Percentiles rank a stretch among this genome's conserved stretches.
These are phyloP conservation scores for Sclerodermus sp. DNA, from an alignment of 2,888 invertebrate species.

Conservation along the genomic window DNA sequence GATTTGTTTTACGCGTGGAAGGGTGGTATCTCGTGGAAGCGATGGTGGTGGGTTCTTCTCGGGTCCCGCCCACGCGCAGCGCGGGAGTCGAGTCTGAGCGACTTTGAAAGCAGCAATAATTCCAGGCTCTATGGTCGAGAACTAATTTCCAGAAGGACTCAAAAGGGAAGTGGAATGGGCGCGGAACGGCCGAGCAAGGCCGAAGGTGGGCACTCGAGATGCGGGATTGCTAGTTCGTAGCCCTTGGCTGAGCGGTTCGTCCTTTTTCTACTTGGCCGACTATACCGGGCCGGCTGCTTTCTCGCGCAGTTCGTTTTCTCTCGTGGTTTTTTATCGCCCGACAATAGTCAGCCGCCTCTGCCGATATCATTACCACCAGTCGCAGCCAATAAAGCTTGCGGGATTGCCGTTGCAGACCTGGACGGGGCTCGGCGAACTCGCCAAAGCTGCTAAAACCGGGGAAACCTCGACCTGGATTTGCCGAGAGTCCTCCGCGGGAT, in stretches of 20 bases:
- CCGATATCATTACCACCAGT: slow-evolving; percentile 12
- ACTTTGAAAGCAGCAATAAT: slow-evolving; percentile 45
- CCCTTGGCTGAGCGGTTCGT: not conserved
- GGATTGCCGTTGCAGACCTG: not conserved
- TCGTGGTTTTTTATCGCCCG: slow-evolving; percentile 28
- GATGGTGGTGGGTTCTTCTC: slow-evolving; percentile 11
- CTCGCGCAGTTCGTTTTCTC: slow-evolving; percentile 22
- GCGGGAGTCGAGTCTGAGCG: slow-evolving; percentile 19
- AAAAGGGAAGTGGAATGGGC: slow-evolving; percentile 1
- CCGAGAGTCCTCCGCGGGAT: not conserved
- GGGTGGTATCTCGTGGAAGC: no score
- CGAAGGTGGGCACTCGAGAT: slow-evolving; percentile 9
- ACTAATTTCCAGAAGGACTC: slow-evolving; percentile 41
- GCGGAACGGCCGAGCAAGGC: slow-evolving; percentile 14
- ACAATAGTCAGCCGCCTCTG: slow-evolving; percentile 20
- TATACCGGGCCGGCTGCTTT: slow-evolving; percentile 1
- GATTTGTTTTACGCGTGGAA: no score
- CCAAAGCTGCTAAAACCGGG: not conserved
- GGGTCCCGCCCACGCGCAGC: slow-evolving; percentile 8
- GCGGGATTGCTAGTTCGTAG: no score
- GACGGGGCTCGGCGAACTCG: not conserved
- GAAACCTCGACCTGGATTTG: not conserved
- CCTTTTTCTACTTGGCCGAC: not conserved
- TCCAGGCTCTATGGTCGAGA: slow-evolving; percentile 40
- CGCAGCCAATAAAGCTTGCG: slow-evolving; percentile 23